Evolutionary conservation across 2,113 vertebrate species (phyloP).

Genomic region (Nyctibius bracteatus): DNA sequence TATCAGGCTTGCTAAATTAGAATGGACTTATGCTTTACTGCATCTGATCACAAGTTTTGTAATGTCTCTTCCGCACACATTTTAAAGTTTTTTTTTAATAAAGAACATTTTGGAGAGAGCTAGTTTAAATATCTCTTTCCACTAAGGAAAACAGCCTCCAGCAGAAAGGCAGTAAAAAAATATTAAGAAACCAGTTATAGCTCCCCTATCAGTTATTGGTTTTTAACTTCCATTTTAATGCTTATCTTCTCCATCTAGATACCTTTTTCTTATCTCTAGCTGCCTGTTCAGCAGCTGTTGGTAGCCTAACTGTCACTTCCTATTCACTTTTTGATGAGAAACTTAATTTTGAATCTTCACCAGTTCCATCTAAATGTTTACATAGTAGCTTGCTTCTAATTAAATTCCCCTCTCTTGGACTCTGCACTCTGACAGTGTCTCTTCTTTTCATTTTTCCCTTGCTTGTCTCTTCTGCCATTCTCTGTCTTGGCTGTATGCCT

Average conservation of each 20-base stretch:
- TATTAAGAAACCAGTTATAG: background rate
- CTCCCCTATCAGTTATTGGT: background rate
- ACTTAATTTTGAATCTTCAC: conserved; percentile 16
- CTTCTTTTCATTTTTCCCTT: background rate
- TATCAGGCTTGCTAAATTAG: background rate
- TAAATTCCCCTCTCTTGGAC: background rate
- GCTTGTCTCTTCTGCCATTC: background rate
- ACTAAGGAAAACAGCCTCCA: background rate
- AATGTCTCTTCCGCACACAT: background rate
- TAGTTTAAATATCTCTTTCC: background rate
- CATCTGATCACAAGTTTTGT: background rate
- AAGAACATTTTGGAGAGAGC: background rate
- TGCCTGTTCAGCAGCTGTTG: conserved; percentile 19
- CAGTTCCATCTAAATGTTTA: conserved; percentile 15
- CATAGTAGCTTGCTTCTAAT: conserved; percentile 9
- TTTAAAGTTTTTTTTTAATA: background rate
- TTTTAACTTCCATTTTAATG: conserved; percentile 23
- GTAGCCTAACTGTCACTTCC: background rate
- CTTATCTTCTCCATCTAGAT: conserved; percentile 23
- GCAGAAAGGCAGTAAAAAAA: background rate
- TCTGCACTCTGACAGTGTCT: background rate
- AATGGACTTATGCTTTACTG: background rate
- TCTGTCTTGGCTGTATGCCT: background rate
- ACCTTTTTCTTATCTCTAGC: background rate
- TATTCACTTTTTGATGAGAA: conserved; percentile 25